phyloP scores from a whole-genome alignment of 1,140 invertebrate species.

The Meloidogyne exigua region DNA sequence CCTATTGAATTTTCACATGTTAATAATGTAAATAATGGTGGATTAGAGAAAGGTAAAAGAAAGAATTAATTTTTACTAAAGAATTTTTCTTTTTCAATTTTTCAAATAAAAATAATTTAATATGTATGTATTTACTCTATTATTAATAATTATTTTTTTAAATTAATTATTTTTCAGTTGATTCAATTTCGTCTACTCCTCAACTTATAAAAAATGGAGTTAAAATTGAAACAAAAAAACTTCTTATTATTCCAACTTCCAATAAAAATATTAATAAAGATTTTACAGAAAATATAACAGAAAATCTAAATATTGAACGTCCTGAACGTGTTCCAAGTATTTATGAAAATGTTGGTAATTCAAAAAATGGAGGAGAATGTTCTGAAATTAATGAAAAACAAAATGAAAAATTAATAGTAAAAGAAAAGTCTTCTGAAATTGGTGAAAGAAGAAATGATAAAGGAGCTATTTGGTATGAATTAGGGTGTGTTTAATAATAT shows the following conservation, averaged over 20 bases:
- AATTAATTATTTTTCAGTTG: too few relatives aligned
- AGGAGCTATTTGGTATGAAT: conserved; percentile 28
- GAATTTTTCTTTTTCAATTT: too few relatives aligned
- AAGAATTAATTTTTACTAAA: neutral
- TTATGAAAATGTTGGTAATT: conserved; percentile 35
- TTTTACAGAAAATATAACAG: neutral
- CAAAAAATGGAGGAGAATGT: neutral
- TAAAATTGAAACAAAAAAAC: neutral
- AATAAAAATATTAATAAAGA: conserved; percentile 11
- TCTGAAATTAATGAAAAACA: neutral
- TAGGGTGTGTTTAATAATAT: conserved; percentile 21
- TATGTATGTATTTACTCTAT: too few relatives aligned
- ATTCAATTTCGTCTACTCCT: neutral
- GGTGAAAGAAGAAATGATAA: conserved; percentile 12
- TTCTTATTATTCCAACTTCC: conserved; percentile 24
- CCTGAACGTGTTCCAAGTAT: conserved; percentile 45
- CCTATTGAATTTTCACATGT: neutral
- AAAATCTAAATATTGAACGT: conserved; percentile 26
- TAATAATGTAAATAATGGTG: neutral
- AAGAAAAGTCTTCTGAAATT: neutral
- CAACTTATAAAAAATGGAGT: neutral
- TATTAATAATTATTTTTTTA: too few relatives aligned
- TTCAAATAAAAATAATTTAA: too few relatives aligned
- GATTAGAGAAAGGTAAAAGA: neutral
- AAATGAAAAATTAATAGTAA: conserved; percentile 10